phyloP scores from a whole-genome alignment of 2,888 invertebrate genomes.

The Oeneis ivallda region DNA sequence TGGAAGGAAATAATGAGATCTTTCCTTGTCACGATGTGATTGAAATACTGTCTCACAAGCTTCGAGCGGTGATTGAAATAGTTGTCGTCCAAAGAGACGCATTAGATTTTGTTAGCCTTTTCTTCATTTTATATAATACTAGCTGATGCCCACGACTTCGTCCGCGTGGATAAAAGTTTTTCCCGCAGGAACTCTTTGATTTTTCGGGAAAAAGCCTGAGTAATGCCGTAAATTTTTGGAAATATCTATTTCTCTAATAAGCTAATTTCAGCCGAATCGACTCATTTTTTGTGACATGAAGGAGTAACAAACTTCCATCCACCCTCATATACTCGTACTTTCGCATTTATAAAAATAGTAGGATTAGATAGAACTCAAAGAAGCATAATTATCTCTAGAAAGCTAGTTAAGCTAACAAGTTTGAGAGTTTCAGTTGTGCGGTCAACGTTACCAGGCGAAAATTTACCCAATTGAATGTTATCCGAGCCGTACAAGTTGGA shows the following conservation, averaged over 20 bases:
- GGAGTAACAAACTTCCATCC: too few relatives aligned
- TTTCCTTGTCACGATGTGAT: conserved; percentile 29
- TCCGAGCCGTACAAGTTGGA: conserved; percentile 23
- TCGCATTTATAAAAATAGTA: too few relatives aligned
- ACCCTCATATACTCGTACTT: too few relatives aligned
- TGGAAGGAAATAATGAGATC: conserved; percentile 25
- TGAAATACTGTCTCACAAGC: conserved; percentile 31
- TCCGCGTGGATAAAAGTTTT: not conserved
- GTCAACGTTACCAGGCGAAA: conserved; percentile 21
- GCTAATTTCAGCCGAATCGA: too few relatives aligned
- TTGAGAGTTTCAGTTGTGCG: conserved; percentile 17
- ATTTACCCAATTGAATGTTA: conserved; percentile 35
- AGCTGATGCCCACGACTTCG: too few relatives aligned
- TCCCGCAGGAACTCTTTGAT: too few relatives aligned
- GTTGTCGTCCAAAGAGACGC: conserved; percentile 11
- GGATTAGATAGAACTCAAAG: too few relatives aligned
- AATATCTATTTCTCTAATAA: too few relatives aligned
- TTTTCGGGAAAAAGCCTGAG: too few relatives aligned
- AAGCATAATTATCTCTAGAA: not conserved
- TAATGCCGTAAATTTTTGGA: too few relatives aligned
- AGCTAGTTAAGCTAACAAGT: conserved; percentile 11
- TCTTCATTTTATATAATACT: not conserved
- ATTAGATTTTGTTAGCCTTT: conserved; percentile 12
- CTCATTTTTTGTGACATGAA: too few relatives aligned
- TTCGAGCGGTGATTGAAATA: conserved; percentile 23